Percentiles rank a stretch among this genome's conserved stretches.
phyloP scores from a whole-genome alignment of 2,113 vertebrate genomes.

The Zapornia atra region DNA sequence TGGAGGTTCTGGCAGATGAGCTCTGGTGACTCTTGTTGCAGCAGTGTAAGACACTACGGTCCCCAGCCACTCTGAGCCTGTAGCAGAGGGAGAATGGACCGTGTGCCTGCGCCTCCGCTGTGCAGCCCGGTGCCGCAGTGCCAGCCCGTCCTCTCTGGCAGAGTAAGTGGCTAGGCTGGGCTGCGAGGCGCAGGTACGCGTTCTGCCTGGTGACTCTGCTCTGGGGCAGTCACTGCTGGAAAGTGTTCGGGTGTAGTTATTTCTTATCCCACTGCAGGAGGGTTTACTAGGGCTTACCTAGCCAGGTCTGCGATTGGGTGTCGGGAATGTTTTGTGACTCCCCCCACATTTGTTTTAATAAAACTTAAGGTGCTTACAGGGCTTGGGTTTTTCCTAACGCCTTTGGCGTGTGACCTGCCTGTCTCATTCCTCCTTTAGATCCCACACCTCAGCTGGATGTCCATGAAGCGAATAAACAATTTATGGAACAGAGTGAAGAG shows the following conservation, averaged over 20 bases:
- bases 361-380: not conserved
- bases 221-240: not conserved
- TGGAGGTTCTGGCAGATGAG: not conserved
- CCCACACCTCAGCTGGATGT: slow-evolving; percentile 85
- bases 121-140: not conserved
- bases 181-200: not conserved
- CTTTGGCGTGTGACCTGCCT: not conserved
- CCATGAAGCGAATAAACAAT: slow-evolving; percentile 86
- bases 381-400: not conserved
- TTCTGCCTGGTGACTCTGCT: not conserved
- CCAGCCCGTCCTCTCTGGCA: not conserved
- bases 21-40: slow-evolving; percentile 6
- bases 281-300: not conserved
- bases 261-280: not conserved
- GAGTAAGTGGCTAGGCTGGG: not conserved
- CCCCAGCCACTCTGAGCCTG: not conserved
- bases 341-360: not conserved
- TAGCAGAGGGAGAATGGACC: not conserved
- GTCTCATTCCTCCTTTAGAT: slow-evolving; percentile 70
- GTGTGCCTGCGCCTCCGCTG: not conserved
- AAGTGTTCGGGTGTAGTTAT: not conserved
- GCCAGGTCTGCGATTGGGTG: not conserved
- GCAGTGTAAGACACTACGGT: not conserved
- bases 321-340: not conserved
- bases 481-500: slow-evolving; percentile 93